A percentile compares a stretch with the other conserved stretches of the same genome.
Evolutionary conservation across 2,113 vertebrate species (phyloP).

Genomic region (Siphamia tubifer): DNA sequence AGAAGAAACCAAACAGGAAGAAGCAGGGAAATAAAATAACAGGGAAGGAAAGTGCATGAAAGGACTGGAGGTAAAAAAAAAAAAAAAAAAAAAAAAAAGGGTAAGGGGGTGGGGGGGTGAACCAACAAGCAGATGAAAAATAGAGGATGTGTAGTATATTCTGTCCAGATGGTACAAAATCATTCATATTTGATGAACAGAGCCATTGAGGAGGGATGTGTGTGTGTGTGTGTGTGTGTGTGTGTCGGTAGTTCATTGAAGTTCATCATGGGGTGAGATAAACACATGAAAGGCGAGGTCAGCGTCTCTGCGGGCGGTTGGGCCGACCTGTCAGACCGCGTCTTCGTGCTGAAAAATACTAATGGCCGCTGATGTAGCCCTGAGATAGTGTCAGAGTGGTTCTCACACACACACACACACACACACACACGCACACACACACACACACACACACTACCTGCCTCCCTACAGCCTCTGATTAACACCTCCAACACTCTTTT

Average conservation of each 20-base stretch:
- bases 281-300: conserved; percentile 48
- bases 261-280: conserved; percentile 56
- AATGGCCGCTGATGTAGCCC: conserved; percentile 60
- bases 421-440: conserved; percentile 1
- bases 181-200: conserved; percentile 32
- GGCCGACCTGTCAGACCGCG: conserved; percentile 52
- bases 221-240: not conserved
- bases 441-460: conserved; percentile 11
- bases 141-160: not conserved
- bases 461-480: conserved; percentile 34
- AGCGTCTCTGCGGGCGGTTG: conserved; percentile 33
- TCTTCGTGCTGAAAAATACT: conserved; percentile 59
- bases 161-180: conserved; percentile 26
- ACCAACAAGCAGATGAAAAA: too few relatives aligned
- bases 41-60: not conserved
- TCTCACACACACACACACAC: conserved; percentile 7
- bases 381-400: conserved; percentile 49
- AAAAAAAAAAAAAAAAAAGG: not conserved
- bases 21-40: not conserved
- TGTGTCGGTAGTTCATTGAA: conserved; percentile 7
- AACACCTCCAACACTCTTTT: conserved; percentile 33
- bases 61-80: not conserved
- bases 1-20: not conserved
- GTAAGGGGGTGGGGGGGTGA: too few relatives aligned
- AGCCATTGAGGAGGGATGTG: not conserved